Evolutionary conservation across 1,140 invertebrate species (phyloP).

Genomic region (Idris sp.): DNA sequence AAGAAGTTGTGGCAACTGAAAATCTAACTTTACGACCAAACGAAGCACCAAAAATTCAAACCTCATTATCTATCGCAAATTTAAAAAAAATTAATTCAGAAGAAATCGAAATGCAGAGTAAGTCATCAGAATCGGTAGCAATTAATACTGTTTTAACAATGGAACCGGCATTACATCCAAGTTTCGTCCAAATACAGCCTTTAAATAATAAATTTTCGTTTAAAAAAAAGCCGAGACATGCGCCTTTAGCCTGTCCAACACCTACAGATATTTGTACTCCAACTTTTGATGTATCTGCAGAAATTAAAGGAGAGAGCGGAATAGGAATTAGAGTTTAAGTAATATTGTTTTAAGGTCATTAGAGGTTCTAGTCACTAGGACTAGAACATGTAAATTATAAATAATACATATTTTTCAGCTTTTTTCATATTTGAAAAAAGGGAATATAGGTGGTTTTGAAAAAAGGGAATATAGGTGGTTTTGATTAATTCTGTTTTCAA

Average conservation of each 20-base stretch:
- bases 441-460: too few relatives aligned
- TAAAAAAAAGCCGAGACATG: slow-evolving; percentile 57
- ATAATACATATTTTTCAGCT: too few relatives aligned
- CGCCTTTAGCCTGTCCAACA: slow-evolving; percentile 68
- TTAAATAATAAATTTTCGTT: slow-evolving; percentile 34
- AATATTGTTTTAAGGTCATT: too few relatives aligned
- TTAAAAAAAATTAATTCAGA: slow-evolving; percentile 42
- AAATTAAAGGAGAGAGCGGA: slow-evolving; percentile 68
- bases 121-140: slow-evolving; percentile 68
- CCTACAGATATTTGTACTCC: slow-evolving; percentile 72
- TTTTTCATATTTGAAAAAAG: too few relatives aligned
- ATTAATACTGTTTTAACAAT: slow-evolving; percentile 58
- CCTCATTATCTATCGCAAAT: slow-evolving; percentile 64
- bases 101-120: slow-evolving; percentile 64
- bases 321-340: slow-evolving; percentile 70
- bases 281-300: slow-evolving; percentile 69
- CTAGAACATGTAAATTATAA: too few relatives aligned
- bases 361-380: too few relatives aligned
- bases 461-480: too few relatives aligned
- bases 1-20: slow-evolving; percentile 30
- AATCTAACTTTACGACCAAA: slow-evolving; percentile 1
- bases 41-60: slow-evolving; percentile 39
- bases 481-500: too few relatives aligned
- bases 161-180: slow-evolving; percentile 61
- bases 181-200: slow-evolving; percentile 53